Evolutionary conservation across 1,140 invertebrate genomes (phyloP), one percentile per base, ranked within the genome.

Genomic region (Melanaphis sacchari): DNA sequence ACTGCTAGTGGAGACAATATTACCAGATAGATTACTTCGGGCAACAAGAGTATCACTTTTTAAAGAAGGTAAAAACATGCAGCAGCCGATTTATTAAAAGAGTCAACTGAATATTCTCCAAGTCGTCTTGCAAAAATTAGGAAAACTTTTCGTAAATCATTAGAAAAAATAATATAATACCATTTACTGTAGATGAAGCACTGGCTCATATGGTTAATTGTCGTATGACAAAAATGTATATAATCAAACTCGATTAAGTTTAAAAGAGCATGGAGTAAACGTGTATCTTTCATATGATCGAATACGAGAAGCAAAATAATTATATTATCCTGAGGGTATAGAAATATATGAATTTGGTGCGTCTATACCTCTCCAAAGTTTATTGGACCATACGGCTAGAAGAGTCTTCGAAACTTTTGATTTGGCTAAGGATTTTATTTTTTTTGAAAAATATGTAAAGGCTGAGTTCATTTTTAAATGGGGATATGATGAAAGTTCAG

Each of bases 401-500:
- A 31, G 91, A 49, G 38, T 92, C 31, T 92, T 52, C 6, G 8
- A 81, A 82, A 92, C 81, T 54, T 84, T 81, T 49, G 66, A 84
- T 41, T 82, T 92, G 36, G 1, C 46, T 92, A 24, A 84, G 22
- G 41, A 81, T 81, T 41, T 92, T 41, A 84, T 46, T 49, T 82
- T 84, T 92, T 41, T 49, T 41, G 46, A 90, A 54, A 81, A 43
- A 43, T 81, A 81, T 54, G 24, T 82, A 5, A 92, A 92, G 36
- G 59, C 66, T 92, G 66, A 92, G 41, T 82, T 92, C 36, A 85
- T 87, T 59, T 93, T 81, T 85, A 95, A 95, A 93, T 95, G 94
- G 94, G 94, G 94, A 1, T 95, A 94, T 49, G 94, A 95, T 94
- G 95, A 94, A 11, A 94, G 93, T 91, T 94, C 94, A 0, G 94